Evolutionary conservation across 2,113 vertebrate genomes (phyloP).

Genomic region (Bujurquina vittata): DNA sequence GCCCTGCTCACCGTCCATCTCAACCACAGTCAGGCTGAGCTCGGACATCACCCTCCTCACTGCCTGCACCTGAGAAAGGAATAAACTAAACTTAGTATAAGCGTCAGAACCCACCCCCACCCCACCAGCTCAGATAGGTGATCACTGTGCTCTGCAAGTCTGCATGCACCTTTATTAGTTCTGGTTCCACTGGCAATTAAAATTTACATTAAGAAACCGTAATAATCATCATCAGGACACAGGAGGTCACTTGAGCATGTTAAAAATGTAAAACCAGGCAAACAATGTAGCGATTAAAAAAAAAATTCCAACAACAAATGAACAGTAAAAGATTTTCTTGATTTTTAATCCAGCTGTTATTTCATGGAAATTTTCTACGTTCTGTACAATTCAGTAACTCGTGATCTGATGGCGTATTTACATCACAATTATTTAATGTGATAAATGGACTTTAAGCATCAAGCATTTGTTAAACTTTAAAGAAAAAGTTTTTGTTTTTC

Average conservation of each 20-base stretch:
- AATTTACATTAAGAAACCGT: background rate
- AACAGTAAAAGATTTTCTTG: too few relatives aligned
- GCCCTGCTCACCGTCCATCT: conserved; percentile 80
- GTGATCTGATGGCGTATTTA: background rate
- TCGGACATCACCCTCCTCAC: conserved; percentile 86
- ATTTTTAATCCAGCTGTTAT: background rate
- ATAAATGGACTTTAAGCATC: too few relatives aligned
- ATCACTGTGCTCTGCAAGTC: background rate
- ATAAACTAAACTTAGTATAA: background rate
- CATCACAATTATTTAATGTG: background rate
- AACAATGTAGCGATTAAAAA: background rate
- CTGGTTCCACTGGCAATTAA: background rate
- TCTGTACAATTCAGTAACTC: background rate
- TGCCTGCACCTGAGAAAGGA: conserved; percentile 79
- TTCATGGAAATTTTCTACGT: too few relatives aligned
- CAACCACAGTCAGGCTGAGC: conserved; percentile 85
- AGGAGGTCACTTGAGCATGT: background rate
- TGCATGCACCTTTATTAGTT: background rate
- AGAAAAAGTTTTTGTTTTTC: background rate
- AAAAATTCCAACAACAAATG: background rate
- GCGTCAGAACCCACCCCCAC: background rate
- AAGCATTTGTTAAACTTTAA: background rate
- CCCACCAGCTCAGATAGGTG: background rate
- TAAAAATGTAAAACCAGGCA: background rate
- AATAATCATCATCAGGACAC: background rate